These are phyloP conservation scores for Seira musarum DNA, from an alignment of 2,888 invertebrate genomes.

Conservation along the genomic window DNA sequence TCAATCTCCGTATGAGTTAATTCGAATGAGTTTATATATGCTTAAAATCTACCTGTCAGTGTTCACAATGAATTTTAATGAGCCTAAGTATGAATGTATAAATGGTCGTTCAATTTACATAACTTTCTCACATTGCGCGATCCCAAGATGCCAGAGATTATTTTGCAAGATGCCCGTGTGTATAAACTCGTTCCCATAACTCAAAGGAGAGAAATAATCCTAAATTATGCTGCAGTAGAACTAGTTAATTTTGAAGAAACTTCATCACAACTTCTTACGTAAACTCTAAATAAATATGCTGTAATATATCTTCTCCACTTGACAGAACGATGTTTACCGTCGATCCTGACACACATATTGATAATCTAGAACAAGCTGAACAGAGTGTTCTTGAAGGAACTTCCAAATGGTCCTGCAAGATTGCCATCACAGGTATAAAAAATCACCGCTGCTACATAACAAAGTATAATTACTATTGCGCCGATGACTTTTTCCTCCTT, in stretches of 20 bases:
- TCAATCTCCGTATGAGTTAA: background rate
- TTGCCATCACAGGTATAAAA: slow-evolving; percentile 95
- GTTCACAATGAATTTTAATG: too few species aligned
- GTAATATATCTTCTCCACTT: slow-evolving; percentile 67
- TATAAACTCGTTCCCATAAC: too few species aligned
- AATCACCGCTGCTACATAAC: background rate
- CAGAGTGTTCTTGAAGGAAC: slow-evolving; percentile 98
- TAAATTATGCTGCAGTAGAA: too few species aligned
- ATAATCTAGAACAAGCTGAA: slow-evolving; percentile 97
- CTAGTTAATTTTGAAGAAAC: too few species aligned
- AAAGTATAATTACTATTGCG: background rate
- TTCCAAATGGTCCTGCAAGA: slow-evolving; percentile 99
- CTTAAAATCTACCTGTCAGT: too few species aligned
- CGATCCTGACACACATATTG: slow-evolving; percentile 98
- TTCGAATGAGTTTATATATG: slow-evolving; percentile 1
- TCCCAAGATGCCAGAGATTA: too few species aligned
- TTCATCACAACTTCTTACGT: too few species aligned
- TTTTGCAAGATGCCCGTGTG: too few species aligned
- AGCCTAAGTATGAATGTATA: too few species aligned
- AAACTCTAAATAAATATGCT: slow-evolving; percentile 43
- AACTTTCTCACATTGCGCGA: too few species aligned
- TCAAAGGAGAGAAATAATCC: too few species aligned
- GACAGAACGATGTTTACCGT: slow-evolving; percentile 97
- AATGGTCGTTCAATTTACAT: too few species aligned
- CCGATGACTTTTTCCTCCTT: background rate